Percentiles rank a stretch among this genome's conserved stretches.
phyloP scores from a whole-genome alignment of 2,797 vertebrate species.

The Ciconia nigra region DNA sequence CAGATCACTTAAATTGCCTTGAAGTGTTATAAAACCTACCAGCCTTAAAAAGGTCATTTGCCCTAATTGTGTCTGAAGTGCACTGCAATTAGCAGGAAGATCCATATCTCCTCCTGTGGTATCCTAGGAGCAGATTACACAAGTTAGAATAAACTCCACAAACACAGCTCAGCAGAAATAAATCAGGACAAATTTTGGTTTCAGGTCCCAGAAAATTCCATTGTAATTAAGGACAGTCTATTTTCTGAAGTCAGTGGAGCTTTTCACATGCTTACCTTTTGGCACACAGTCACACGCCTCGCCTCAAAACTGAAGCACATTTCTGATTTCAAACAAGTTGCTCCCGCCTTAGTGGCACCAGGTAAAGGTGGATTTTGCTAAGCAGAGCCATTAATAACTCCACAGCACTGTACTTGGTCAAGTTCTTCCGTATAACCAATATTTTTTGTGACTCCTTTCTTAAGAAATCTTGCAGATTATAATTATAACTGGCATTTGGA shows the following conservation, averaged over 20 bases:
- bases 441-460: neutral
- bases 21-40: neutral
- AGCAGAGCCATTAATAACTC: neutral
- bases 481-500: neutral
- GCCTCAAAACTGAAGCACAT: neutral
- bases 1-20: neutral
- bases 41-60: neutral
- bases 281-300: neutral
- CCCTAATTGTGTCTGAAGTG: neutral
- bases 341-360: neutral
- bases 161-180: neutral
- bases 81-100: slow-evolving; percentile 11
- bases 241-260: neutral
- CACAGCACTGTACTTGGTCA: neutral
- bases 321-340: neutral
- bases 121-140: neutral
- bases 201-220: neutral
- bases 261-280: neutral
- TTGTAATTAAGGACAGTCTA: neutral
- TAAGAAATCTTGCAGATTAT: neutral
- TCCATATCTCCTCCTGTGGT: neutral
- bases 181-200: neutral
- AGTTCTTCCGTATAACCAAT: neutral
- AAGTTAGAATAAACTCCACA: neutral
- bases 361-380: neutral